Evolutionary conservation across 2,888 invertebrate species (phyloP), one percentile per base, ranked within the genome.

Genomic region (Xestia rhomboidea): DNA sequence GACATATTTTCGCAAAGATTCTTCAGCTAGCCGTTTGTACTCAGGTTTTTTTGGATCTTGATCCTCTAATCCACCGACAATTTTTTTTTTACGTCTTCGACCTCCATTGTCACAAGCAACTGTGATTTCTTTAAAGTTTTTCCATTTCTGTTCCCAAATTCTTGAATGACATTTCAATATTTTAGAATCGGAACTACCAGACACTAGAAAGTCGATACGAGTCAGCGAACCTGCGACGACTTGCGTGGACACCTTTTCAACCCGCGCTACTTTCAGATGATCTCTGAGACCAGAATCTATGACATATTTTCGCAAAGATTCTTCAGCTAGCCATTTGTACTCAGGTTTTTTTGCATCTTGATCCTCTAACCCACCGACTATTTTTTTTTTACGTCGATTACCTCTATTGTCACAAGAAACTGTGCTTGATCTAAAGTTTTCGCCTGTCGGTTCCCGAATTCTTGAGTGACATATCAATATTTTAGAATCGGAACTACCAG

Each of bases 151-250:
- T 60, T 90, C 88, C 86, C 82, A 89, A 64, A 92, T 75, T 3
- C 88, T 54, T 7, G 90, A 88, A 18, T 79, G 60, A 30, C 82
- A 82, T 30, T 57, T 69, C 1, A 57, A 1, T 41, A 0, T 30
- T 13, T 60, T 30, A 15, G 57, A 46, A 54, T 44, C 24, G 0
- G 13, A 44, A 24, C 30, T 38, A 68, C 60, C 44, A 4, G 74
- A 70, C 57, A 46, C 81, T 0, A 86, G 73, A 27, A 84, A 68
- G 46, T 86, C 79, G 8, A 92, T 86, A n/a, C 21, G 54, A 30
- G 89, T 92, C 8, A 80, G 1, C 0, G n/a, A 1, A 0, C 92
- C 92, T 4, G 89, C n/a, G 38, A 91, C 91, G 0, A 87, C 82
- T 80, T 92, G 92, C 0, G 84, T 90, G 0, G 79, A 77, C 5